Conservation (phyloP, 2,888 invertebrate genomes). For the Oxyteleia sp. region DNA sequence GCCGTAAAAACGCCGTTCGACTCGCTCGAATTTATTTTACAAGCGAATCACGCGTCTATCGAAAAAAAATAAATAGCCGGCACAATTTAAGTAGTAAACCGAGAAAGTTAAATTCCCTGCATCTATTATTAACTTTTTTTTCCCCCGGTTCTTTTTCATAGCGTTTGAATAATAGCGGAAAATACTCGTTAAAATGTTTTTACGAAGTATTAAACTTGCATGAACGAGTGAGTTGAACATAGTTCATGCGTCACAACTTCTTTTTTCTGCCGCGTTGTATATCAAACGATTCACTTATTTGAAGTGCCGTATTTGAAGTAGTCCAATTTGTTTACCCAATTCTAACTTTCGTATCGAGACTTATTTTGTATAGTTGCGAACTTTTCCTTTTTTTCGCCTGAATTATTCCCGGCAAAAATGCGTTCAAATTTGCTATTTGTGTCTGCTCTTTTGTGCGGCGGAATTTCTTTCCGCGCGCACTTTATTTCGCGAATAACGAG, state of each 20-base stretch:
- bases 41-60: conserved; percentile 10
- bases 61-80: conserved; percentile 7
- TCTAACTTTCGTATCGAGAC: conserved; percentile 42
- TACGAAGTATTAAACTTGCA: conserved; percentile 57
- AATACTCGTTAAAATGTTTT: conserved; percentile 54
- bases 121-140: conserved; percentile 46
- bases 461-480: background rate
- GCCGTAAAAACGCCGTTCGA: background rate
- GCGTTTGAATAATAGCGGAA: conserved; percentile 43
- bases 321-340: conserved; percentile 53
- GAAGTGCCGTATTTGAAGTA: conserved; percentile 47
- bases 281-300: conserved; percentile 46
- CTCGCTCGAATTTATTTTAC: conserved; percentile 1
- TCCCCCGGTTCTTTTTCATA: conserved; percentile 1
- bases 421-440: conserved; percentile 8
- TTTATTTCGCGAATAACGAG: background rate
- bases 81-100: conserved; percentile 16
- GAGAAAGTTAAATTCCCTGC: conserved; percentile 37
- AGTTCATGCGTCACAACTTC: conserved; percentile 51
- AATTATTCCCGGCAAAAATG: conserved; percentile 18
- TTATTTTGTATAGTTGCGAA: conserved; percentile 23
- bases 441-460: background rate
- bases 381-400: conserved; percentile 12
- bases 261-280: conserved; percentile 42
- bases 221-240: conserved; percentile 45